A percentile compares a stretch with the other conserved stretches of the same genome.
phyloP scores from a whole-genome alignment of 2,113 vertebrate species.

The Spheniscus mendiculus region DNA sequence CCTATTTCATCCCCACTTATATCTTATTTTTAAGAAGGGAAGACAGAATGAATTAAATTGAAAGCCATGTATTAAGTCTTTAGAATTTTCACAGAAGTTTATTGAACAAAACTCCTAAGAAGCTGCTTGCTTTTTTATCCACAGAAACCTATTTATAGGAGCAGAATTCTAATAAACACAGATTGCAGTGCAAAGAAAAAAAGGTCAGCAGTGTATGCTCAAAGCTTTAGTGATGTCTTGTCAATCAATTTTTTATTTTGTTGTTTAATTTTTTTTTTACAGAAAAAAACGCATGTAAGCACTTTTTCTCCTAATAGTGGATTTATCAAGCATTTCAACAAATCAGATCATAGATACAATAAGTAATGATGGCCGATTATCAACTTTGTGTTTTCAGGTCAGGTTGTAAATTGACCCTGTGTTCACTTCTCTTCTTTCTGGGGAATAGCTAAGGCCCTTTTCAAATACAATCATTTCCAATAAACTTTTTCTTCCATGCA shows the following conservation, averaged over 20 bases:
- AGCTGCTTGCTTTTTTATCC: conserved; percentile 59
- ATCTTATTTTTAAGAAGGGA: conserved; percentile 57
- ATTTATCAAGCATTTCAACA: conserved; percentile 76
- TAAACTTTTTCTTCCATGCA: conserved; percentile 15
- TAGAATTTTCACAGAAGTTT: conserved; percentile 57
- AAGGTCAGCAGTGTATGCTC: conserved; percentile 74
- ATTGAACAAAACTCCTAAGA: conserved; percentile 57
- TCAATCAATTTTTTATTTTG: conserved; percentile 83
- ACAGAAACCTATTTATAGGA: conserved; percentile 75
- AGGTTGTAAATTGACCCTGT: conserved; percentile 77
- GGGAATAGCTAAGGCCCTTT: conserved; percentile 71
- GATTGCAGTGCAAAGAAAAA: conserved; percentile 70
- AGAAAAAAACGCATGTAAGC: conserved; percentile 77
- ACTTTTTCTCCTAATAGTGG: conserved; percentile 78
- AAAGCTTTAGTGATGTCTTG: conserved; percentile 81
- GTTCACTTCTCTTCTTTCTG: conserved; percentile 55
- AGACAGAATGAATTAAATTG: conserved; percentile 53
- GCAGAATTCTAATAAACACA: conserved; percentile 82
- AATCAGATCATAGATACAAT: conserved; percentile 74
- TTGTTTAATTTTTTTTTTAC: conserved; percentile 63
- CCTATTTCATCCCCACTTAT: conserved; percentile 37
- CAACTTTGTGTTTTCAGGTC: conserved; percentile 80
- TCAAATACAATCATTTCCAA: conserved; percentile 77
- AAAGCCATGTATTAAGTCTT: conserved; percentile 55
- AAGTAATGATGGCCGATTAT: conserved; percentile 78